Evolutionary conservation across 2,113 vertebrate genomes (phyloP).

Genomic region (Loxodonta africana): DNA sequence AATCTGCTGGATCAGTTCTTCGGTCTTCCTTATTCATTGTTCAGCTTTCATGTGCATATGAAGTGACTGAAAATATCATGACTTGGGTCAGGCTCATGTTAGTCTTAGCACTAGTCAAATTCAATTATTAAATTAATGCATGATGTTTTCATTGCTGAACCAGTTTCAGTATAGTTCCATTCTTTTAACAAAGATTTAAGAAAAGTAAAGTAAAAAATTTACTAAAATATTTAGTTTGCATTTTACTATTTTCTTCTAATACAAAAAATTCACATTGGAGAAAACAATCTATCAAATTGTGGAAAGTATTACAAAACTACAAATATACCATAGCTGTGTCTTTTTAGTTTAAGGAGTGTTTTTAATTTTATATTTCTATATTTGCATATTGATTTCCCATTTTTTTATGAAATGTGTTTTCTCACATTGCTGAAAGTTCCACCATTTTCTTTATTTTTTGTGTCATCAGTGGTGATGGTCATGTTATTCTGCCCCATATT

Average conservation of each 20-base stretch:
- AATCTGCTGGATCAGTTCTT: too few relatives aligned
- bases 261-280: background rate
- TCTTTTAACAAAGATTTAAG: slow-evolving; percentile 22
- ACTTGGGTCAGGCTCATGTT: too few relatives aligned
- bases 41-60: too few relatives aligned
- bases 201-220: slow-evolving; percentile 49
- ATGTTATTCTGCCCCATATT: background rate
- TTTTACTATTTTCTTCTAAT: background rate
- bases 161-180: background rate
- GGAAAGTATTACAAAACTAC: slow-evolving; percentile 13
- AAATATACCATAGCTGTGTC: background rate
- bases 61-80: too few relatives aligned
- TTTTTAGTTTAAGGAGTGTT: slow-evolving; percentile 44
- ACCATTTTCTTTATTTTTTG: background rate
- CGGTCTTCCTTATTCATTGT: too few relatives aligned
- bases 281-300: background rate
- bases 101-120: background rate
- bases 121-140: slow-evolving; percentile 36
- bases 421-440: background rate
- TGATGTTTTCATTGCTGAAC: slow-evolving; percentile 39
- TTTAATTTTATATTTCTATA: slow-evolving; percentile 39
- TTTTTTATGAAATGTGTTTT: slow-evolving; percentile 36
- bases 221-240: slow-evolving; percentile 19
- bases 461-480: background rate
- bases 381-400: slow-evolving; percentile 34